A percentile compares a stretch with the other conserved stretches of the same genome.
phyloP scores from a whole-genome alignment of 2,113 vertebrate species.

The Panurus biarmicus region DNA sequence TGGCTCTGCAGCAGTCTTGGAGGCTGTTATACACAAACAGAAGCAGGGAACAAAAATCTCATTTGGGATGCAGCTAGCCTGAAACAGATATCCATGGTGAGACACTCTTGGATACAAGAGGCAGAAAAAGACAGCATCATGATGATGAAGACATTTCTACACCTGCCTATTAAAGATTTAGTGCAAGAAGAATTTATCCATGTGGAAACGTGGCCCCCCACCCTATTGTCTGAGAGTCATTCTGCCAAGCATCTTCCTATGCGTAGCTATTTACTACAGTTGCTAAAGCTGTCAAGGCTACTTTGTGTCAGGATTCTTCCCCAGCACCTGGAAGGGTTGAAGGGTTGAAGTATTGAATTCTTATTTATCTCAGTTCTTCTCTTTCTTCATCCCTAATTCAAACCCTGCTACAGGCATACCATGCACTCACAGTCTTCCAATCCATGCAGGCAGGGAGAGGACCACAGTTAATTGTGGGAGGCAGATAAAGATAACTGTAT shows the following conservation, averaged over 20 bases:
- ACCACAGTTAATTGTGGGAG: neutral
- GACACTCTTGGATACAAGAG: neutral
- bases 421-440: neutral
- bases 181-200: neutral
- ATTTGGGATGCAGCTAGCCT: neutral
- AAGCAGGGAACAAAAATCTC: constrained; percentile 15
- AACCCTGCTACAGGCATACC: neutral
- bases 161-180: neutral
- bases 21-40: constrained; percentile 25
- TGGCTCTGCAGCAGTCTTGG: constrained; percentile 10
- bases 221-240: neutral
- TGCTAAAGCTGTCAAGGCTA: neutral
- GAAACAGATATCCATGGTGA: neutral
- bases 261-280: neutral
- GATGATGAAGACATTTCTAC: neutral
- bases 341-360: neutral
- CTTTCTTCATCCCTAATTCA: neutral
- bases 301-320: neutral
- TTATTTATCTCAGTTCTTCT: neutral
- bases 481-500: neutral
- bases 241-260: neutral
- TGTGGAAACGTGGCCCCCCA: neutral
- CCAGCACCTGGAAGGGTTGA: neutral
- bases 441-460: neutral
- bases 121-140: neutral